Percentiles rank a stretch among this genome's conserved stretches.
Evolutionary conservation across 2,797 vertebrate species (phyloP).

Genomic region (Aplochiton taeniatus): DNA sequence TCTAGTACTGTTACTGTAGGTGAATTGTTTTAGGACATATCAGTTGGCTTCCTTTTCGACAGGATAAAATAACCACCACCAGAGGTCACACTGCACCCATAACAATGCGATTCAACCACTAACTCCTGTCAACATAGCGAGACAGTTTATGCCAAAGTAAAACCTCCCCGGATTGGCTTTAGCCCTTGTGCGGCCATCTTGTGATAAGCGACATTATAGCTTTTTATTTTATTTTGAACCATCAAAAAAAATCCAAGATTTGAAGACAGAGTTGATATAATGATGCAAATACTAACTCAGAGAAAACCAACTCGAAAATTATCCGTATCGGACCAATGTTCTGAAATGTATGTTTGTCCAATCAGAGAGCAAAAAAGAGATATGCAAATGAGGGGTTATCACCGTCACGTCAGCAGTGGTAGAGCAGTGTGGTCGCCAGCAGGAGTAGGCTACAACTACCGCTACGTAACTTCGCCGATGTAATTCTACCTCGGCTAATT

Average conservation of each 20-base stretch:
- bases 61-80: conserved; percentile 56
- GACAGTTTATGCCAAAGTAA: conserved; percentile 67
- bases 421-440: conserved; percentile 76
- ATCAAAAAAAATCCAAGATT: conserved; percentile 14
- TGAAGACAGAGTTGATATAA: neutral
- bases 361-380: conserved; percentile 67
- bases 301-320: neutral
- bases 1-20: too few species aligned
- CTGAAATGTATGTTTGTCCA: conserved; percentile 53
- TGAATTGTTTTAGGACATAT: too few species aligned
- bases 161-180: conserved; percentile 74
- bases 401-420: conserved; percentile 76
- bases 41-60: neutral
- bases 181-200: conserved; percentile 78
- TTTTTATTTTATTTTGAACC: conserved; percentile 21
- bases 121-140: conserved; percentile 49
- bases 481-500: conserved; percentile 31
- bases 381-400: conserved; percentile 79
- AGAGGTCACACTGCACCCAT: conserved; percentile 56
- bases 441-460: conserved; percentile 69
- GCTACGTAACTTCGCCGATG: conserved; percentile 70
- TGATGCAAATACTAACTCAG: neutral
- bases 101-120: conserved; percentile 12
- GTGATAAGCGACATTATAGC: conserved; percentile 62
- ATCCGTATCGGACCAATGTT: neutral